Percentiles rank a stretch among this genome's conserved stretches.
Evolutionary conservation across 2,888 invertebrate genomes (phyloP).

Genomic region (Hipparchia sbordonii): DNA sequence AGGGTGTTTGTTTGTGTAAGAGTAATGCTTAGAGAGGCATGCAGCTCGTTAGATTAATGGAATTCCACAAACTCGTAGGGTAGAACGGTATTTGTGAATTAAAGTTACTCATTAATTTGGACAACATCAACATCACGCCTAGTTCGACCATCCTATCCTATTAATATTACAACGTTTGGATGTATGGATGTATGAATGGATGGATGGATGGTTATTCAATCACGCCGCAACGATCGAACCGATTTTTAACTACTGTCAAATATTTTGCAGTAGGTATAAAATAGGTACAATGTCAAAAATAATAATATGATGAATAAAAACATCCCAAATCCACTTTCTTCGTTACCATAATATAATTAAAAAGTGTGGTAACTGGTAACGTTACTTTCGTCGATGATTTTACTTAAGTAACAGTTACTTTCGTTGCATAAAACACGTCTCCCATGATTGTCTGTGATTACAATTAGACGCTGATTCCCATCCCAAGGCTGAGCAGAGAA

Average conservation of each 20-base stretch:
- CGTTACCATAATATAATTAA: conserved; percentile 31
- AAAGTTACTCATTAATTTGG: no score
- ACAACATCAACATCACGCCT: no score
- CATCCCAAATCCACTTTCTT: conserved; percentile 13
- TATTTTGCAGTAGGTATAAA: no score
- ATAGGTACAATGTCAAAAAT: neutral
- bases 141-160: no score
- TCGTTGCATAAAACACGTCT: conserved; percentile 68
- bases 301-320: neutral
- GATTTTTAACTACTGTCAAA: no score
- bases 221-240: no score
- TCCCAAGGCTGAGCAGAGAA: conserved; percentile 50
- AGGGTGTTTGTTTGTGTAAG: neutral
- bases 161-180: no score
- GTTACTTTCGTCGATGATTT: conserved; percentile 39
- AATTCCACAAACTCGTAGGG: neutral
- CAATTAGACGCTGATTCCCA: conserved; percentile 48
- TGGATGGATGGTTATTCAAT: no score
- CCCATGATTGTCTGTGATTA: conserved; percentile 55
- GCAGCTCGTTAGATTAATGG: neutral
- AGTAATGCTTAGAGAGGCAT: neutral
- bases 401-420: conserved; percentile 62
- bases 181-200: no score
- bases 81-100: no score
- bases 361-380: conserved; percentile 41